These are phyloP conservation scores for Phainopepla nitens DNA, from an alignment of 2,113 vertebrate genomes.

Conservation along the genomic window DNA sequence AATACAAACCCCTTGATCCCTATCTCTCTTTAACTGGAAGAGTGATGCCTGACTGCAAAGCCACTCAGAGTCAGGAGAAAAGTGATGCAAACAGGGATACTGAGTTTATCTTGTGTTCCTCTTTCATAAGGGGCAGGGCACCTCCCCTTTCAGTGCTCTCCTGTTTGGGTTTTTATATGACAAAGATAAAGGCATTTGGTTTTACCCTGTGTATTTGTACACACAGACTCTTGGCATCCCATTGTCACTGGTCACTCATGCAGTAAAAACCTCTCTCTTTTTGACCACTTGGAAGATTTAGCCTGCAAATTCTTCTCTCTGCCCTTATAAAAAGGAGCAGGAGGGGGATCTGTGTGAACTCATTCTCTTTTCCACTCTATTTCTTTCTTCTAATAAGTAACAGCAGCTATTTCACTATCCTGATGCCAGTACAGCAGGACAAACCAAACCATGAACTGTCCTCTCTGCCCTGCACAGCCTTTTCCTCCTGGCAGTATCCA, in stretches of 20 bases:
- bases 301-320: neutral
- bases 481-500: neutral
- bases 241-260: fast-evolving
- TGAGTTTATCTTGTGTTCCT: neutral
- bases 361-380: neutral
- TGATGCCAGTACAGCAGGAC: neutral
- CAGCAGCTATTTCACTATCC: neutral
- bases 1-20: neutral
- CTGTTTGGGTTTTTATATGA: neutral
- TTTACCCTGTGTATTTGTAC: neutral
- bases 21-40: neutral
- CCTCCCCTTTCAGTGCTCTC: neutral
- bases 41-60: neutral
- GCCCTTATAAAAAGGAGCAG: neutral
- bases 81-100: neutral
- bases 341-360: neutral
- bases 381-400: neutral
- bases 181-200: neutral
- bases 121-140: neutral
- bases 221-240: neutral
- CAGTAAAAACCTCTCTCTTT: neutral
- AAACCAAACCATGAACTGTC: neutral
- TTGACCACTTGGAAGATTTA: neutral
- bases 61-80: neutral
- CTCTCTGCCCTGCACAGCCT: neutral